Percentiles rank a stretch among this genome's conserved stretches.
Evolutionary conservation across 1,140 invertebrate species (phyloP).

Genomic region (Drosophila novamexicana): DNA sequence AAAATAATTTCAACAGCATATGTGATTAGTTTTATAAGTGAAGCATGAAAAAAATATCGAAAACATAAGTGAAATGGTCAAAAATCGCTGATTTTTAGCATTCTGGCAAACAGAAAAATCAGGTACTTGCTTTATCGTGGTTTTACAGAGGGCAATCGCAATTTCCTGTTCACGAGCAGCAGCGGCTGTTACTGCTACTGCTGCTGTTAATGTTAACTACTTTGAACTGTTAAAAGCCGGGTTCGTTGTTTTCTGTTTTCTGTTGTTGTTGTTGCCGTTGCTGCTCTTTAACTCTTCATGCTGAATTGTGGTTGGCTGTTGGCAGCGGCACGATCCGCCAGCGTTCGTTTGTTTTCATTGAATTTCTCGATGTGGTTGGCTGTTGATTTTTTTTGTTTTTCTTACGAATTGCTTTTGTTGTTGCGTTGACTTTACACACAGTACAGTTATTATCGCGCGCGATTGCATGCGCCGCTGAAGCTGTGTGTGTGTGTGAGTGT

Average conservation of each 20-base stretch:
- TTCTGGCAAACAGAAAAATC: slow-evolving; percentile 16
- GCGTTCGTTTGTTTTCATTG: slow-evolving; percentile 78
- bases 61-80: too few species aligned
- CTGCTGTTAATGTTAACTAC: slow-evolving; percentile 49
- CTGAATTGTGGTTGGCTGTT: slow-evolving; percentile 76
- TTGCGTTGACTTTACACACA: slow-evolving; percentile 63
- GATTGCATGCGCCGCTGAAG: slow-evolving; percentile 30
- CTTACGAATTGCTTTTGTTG: slow-evolving; percentile 38
- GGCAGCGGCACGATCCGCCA: slow-evolving; percentile 59
- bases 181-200: slow-evolving; percentile 12
- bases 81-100: slow-evolving; percentile 2
- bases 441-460: slow-evolving; percentile 69
- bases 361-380: slow-evolving; percentile 77
- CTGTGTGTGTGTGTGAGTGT: slow-evolving; percentile 34
- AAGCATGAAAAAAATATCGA: too few species aligned
- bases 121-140: slow-evolving; percentile 5
- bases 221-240: slow-evolving; percentile 47
- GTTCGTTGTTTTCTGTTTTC: slow-evolving; percentile 9
- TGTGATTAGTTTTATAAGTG: too few species aligned
- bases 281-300: slow-evolving; percentile 27
- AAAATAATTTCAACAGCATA: too few species aligned
- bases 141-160: slow-evolving; percentile 17
- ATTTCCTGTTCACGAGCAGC: slow-evolving; percentile 45
- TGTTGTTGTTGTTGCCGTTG: slow-evolving; percentile 12
- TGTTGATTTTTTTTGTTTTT: slow-evolving; percentile 59